phyloP scores from a whole-genome alignment of 2,113 vertebrate genomes.

The Megaceryle maxima region DNA sequence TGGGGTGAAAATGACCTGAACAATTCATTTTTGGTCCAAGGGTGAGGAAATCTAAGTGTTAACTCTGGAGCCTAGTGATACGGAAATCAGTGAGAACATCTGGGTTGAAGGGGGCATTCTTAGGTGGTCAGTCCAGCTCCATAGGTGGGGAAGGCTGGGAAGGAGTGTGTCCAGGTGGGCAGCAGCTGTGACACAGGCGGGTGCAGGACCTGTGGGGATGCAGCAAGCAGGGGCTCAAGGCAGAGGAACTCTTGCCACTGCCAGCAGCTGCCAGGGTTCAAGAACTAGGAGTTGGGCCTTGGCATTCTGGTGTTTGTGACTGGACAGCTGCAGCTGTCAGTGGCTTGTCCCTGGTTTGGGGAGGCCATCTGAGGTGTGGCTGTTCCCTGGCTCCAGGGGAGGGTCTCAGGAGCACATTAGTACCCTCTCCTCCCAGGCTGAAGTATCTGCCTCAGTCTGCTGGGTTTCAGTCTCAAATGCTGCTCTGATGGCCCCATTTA shows the following conservation, averaged over 20 bases:
- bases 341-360: not conserved
- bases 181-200: not conserved
- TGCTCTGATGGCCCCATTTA: not conserved
- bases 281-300: not conserved
- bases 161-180: not conserved
- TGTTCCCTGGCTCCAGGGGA: not conserved
- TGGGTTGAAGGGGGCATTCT: not conserved
- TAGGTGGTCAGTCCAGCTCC: not conserved
- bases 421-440: not conserved
- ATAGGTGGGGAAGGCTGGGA: not conserved
- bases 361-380: not conserved
- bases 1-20: fast-evolving
- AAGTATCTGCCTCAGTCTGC: not conserved
- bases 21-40: not conserved
- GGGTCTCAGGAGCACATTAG: fast-evolving
- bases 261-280: not conserved
- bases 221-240: not conserved
- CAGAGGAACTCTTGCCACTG: not conserved
- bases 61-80: not conserved
- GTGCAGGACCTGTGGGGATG: not conserved
- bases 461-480: not conserved
- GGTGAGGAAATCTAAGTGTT: not conserved
- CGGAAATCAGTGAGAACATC: not conserved
- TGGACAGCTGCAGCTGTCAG: not conserved
- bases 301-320: not conserved